Conservation (phyloP, 2,797 vertebrate genomes). For the Decapterus maruadsi region DNA sequence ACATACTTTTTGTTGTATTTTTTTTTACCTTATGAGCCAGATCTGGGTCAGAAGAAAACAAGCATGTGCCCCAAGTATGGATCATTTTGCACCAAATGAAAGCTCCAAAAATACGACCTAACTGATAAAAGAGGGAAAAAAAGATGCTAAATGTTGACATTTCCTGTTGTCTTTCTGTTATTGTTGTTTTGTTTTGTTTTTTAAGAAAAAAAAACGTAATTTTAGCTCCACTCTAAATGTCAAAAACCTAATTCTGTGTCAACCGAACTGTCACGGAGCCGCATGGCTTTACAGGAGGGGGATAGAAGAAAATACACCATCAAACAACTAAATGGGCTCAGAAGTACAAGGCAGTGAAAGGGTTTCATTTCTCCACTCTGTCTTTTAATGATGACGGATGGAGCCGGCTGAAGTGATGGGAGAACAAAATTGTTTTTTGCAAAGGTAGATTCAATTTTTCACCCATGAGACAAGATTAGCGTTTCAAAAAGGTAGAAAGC, state of each 20-base stretch:
- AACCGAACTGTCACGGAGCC: slow-evolving; percentile 12
- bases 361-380: background rate
- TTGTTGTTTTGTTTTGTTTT: background rate
- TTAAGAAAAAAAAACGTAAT: background rate
- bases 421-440: slow-evolving; percentile 34
- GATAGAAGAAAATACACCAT: slow-evolving; percentile 22
- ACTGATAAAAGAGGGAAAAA: background rate
- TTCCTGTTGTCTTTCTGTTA: slow-evolving; percentile 14
- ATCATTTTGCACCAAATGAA: background rate
- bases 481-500: slow-evolving; percentile 1
- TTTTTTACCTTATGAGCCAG: too few species aligned
- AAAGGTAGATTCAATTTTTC: slow-evolving; percentile 23
- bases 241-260: slow-evolving; percentile 22
- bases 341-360: slow-evolving; percentile 7
- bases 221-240: slow-evolving; percentile 39
- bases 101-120: background rate
- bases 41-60: too few species aligned
- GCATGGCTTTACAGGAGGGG: slow-evolving; percentile 4
- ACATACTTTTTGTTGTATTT: too few species aligned
- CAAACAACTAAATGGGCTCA: slow-evolving; percentile 25
- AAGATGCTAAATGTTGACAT: background rate
- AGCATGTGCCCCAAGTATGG: too few species aligned
- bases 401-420: slow-evolving; percentile 3
- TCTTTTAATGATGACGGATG: slow-evolving; percentile 61
- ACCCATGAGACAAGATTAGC: slow-evolving; percentile 17